Base-by-base conservation (phyloP, 2,797 vertebrate species). In the Leucoraja ocellata region DNA sequence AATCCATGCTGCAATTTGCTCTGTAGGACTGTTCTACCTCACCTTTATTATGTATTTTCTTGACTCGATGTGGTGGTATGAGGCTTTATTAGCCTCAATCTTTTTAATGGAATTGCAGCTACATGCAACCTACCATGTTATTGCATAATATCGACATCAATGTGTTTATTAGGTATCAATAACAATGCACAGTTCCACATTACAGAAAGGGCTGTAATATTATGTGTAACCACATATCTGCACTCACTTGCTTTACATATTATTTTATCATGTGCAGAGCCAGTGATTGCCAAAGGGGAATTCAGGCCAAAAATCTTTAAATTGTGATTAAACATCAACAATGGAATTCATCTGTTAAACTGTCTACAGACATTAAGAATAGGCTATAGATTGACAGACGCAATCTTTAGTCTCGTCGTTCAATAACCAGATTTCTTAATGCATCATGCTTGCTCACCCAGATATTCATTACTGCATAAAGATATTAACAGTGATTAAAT, bases 401-500 rank as follows among this genome's bases (percentile, higher is more conserved):
- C 84, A 88, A 88, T 63, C 84, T 88, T 88, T 88, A 36, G 61
- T 10, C 84, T 68, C 84, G 68, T 65, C 84, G 10, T 88, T 68
- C 61, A 88, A 65, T 88, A 88, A 88, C 32, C 84, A 65, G 84
- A 88, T 68, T 88, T 88, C n/a, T 18, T 88, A 88, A 88, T 88
- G 63, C 36, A 28, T 63, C 61, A 88, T 23, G n/a, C 28, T 36
- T 88, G n/a, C 68, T 88, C 84, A 88, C 61, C 84, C 84, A 88
- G 36, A 88, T 88, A 88, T 68, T 88, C 84, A 88, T 88, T 88
- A 88, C 84, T 88, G 84, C 61, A 65, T 88, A 21, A 88, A 88
- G 84, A 65, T 88, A 88, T 88, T 88, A 88, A 68, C n/a, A 88
- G 84, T 65, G 84, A 88, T 88, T 88, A 88, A 88, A 88, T 88